Percentiles rank a stretch among this genome's conserved stretches.
phyloP scores from a whole-genome alignment of 2,888 invertebrate species.

The Sipha maydis region DNA sequence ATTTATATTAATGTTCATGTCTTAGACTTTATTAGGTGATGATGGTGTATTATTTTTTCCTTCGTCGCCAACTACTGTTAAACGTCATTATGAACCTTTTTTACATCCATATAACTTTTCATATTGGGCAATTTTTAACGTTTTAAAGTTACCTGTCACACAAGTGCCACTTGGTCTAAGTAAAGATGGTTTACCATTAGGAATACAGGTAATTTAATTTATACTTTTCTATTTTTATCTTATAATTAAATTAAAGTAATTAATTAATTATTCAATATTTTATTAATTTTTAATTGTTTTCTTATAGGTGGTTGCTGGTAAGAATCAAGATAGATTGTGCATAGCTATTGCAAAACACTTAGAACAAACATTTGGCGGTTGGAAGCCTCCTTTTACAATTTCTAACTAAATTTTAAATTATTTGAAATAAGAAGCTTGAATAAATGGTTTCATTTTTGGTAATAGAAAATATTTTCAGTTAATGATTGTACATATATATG shows the following conservation, averaged over 20 bases:
- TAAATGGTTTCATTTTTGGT: background rate
- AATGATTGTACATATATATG: background rate
- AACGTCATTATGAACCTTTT: slow-evolving; percentile 83
- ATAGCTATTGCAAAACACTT: slow-evolving; percentile 83
- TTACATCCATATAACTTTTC: slow-evolving; percentile 84
- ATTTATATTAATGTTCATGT: slow-evolving; percentile 56
- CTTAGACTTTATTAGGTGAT: slow-evolving; percentile 77
- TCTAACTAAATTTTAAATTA: background rate
- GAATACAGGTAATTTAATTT: slow-evolving; percentile 73
- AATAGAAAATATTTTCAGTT: background rate
- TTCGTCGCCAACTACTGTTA: slow-evolving; percentile 81
- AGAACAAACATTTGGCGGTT: slow-evolving; percentile 84
- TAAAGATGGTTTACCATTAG: slow-evolving; percentile 78
- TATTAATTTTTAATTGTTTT: slow-evolving; percentile 63
- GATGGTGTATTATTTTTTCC: slow-evolving; percentile 88
- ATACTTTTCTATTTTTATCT: background rate
- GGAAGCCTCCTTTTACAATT: slow-evolving; percentile 72
- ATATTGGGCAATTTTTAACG: slow-evolving; percentile 88
- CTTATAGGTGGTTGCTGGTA: slow-evolving; percentile 76
- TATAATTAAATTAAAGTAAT: background rate
- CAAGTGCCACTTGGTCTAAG: slow-evolving; percentile 85
- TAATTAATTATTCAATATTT: background rate
- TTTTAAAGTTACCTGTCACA: slow-evolving; percentile 82
- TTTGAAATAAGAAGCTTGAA: background rate
- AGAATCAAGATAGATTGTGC: slow-evolving; percentile 81